Percentiles rank a stretch among this genome's conserved stretches.
phyloP scores from a whole-genome alignment of 1,140 invertebrate genomes.

The Drosophila setifemur region DNA sequence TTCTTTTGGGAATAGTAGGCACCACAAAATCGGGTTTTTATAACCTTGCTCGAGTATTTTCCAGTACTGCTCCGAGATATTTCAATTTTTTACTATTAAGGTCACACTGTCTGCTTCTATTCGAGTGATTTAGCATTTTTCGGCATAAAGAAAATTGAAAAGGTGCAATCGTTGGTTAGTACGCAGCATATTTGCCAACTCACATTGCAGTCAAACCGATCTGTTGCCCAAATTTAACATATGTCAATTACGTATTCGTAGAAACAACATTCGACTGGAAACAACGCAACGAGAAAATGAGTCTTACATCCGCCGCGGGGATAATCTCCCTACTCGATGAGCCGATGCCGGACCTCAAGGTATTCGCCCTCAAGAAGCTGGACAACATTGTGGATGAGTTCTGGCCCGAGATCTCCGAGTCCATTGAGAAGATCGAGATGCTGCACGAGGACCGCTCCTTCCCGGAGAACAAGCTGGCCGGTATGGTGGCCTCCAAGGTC shows the following conservation, averaged over 20 bases:
- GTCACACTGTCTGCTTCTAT: conserved; percentile 21
- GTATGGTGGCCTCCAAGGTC: conserved; percentile 98
- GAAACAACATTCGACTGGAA: conserved; percentile 49
- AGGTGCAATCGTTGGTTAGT: conserved; percentile 67
- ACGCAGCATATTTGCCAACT: conserved; percentile 10
- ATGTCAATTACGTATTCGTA: conserved; percentile 44
- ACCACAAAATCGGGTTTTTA: no score
- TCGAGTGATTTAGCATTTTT: conserved; percentile 78
- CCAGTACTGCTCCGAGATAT: conserved; percentile 28
- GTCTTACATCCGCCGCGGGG: conserved; percentile 88
- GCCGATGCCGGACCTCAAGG: conserved; percentile 94
- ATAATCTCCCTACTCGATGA: conserved; percentile 98
- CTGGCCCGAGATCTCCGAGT: conserved; percentile 99
- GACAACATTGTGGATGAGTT: conserved; percentile 98
- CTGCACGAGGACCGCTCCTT: conserved; percentile 96
- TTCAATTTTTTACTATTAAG: background rate
- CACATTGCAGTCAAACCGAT: background rate
- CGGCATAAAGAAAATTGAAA: conserved; percentile 66
- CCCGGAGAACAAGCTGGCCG: conserved; percentile 94
- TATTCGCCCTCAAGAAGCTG: conserved; percentile 95
- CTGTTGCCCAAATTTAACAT: conserved; percentile 31
- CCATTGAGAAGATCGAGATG: conserved; percentile 98
- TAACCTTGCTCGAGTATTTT: no score
- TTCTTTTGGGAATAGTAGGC: no score
- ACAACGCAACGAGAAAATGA: conserved; percentile 67